Percentiles rank a stretch among this genome's conserved stretches.
These are phyloP conservation scores for Pyrrhia umbra DNA, from an alignment of 2,888 invertebrate species.

Conservation along the genomic window DNA sequence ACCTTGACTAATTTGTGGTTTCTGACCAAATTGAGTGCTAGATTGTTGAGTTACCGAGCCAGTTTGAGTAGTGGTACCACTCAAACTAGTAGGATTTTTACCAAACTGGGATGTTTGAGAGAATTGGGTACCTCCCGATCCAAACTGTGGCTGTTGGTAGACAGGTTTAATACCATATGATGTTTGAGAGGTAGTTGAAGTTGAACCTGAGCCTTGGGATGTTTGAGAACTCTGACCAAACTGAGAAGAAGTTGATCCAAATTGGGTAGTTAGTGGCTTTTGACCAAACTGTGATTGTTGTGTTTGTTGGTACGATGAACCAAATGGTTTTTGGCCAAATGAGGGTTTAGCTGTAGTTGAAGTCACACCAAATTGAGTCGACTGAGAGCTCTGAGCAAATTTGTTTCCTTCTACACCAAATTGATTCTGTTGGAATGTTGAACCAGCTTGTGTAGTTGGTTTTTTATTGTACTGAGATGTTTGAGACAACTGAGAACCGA, in stretches of 20 bases:
- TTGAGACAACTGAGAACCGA: conserved; percentile 23
- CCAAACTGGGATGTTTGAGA: background rate
- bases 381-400: background rate
- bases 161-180: conserved; percentile 29
- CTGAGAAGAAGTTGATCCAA: conserved; percentile 9
- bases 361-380: background rate
- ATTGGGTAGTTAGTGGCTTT: background rate
- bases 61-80: background rate
- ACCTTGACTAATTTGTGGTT: conserved; percentile 15
- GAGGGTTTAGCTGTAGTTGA: background rate
- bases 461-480: conserved; percentile 20
- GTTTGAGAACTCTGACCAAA: conserved; percentile 26
- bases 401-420: no score
- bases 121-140: background rate
- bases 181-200: conserved; percentile 17
- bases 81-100: background rate
- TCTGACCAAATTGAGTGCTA: conserved; percentile 23
- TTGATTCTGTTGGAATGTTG: conserved; percentile 22
- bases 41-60: background rate
- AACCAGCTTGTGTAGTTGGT: conserved; percentile 10
- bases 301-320: background rate
- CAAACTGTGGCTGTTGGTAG: background rate
- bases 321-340: background rate
- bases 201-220: background rate
- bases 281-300: background rate